A percentile compares a stretch with the other conserved stretches of the same genome.
Conservation (phyloP, 2,113 vertebrate species). For the Loxodonta africana region DNA sequence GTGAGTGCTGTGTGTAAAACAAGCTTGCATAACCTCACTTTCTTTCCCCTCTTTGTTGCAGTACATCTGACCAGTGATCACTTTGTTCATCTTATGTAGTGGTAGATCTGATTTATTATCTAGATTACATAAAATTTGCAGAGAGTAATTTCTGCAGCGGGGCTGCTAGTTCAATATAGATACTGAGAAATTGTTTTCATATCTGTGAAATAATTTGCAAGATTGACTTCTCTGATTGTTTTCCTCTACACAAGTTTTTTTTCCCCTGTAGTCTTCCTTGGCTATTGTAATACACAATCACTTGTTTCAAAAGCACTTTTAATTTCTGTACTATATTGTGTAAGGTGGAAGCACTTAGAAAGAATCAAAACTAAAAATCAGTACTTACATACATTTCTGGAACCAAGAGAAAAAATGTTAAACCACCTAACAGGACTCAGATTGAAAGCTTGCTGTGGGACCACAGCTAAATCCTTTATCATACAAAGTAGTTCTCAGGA, state of each 20-base stretch:
- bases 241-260: neutral
- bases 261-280: neutral
- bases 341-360: neutral
- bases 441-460: neutral
- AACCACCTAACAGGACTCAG: neutral
- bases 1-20: neutral
- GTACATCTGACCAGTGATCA: neutral
- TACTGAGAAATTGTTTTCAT: neutral
- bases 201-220: neutral
- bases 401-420: slow-evolving; percentile 2
- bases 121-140: neutral
- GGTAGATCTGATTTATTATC: neutral
- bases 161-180: neutral
- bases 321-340: neutral
- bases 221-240: neutral
- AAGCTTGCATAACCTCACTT: neutral
- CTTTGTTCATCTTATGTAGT: neutral
- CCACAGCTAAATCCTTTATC: neutral
- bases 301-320: neutral
- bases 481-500: slow-evolving; percentile 6
- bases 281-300: neutral
- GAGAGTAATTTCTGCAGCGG: neutral
- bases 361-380: slow-evolving; percentile 20
- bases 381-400: neutral
- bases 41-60: neutral